Conservation (phyloP, 2,888 invertebrate species). For the Limnephilus auricula region DNA sequence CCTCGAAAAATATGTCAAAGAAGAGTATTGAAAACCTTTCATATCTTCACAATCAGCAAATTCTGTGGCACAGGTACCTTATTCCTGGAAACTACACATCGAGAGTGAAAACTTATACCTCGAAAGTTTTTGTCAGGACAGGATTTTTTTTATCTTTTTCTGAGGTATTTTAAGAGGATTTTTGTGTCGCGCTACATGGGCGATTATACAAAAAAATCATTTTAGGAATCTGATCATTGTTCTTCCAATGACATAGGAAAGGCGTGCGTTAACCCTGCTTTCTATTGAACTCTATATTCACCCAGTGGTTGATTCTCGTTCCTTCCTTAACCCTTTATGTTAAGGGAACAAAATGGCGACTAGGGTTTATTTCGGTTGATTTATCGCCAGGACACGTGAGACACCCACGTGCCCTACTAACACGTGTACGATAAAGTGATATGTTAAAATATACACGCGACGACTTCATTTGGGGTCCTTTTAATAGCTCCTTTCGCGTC, state of each 20-base stretch:
- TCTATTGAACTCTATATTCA: conserved; percentile 5
- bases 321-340: conserved; percentile 41
- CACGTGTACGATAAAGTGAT: conserved; percentile 38
- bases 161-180: background rate
- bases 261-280: conserved; percentile 39
- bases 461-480: conserved; percentile 10
- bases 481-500: background rate
- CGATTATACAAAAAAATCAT: conserved; percentile 27
- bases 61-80: background rate
- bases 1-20: conserved; percentile 17
- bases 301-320: conserved; percentile 10
- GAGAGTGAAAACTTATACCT: background rate
- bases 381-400: conserved; percentile 57
- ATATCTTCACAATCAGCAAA: conserved; percentile 22
- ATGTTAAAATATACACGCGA: conserved; percentile 21
- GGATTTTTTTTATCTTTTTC: background rate
- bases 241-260: conserved; percentile 38
- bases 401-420: conserved; percentile 42
- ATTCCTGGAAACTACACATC: background rate
- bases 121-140: background rate
- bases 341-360: conserved; percentile 42
- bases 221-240: conserved; percentile 4
- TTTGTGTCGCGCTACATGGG: background rate
- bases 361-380: conserved; percentile 54
- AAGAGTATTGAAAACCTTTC: conserved; percentile 22